Base-by-base conservation (phyloP, 64 coral and sea anemone species). In the Trachythela sp. region DNA sequence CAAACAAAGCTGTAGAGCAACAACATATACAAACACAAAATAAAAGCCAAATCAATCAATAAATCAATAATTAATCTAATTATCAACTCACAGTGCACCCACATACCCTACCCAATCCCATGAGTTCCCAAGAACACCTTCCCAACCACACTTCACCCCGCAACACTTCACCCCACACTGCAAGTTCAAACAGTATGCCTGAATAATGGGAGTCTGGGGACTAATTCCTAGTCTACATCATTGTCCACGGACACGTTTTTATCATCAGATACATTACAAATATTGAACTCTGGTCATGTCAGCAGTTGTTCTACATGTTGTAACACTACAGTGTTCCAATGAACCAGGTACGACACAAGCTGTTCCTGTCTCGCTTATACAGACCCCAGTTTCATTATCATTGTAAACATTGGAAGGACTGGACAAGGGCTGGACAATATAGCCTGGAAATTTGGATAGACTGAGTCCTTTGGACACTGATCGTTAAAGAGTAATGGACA, bases 311-410 rank as follows among this genome's bases (percentile, higher is more conserved):
- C 91, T 68, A 39, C 91, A 92, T 48, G 91, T 92, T 51, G 86
- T 92, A 11, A 92, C 91, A 33, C 38, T 94, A 2, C 92, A 88
- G 35, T 88, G 89, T 76, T 90, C 88, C 6, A 89, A 84, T n/a
- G 85, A 94, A 26, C 48, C 70, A 13, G 60, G 54, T 39, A 84
- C 89, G 8, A 48, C 88, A 24, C 92, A 94, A 29, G 88, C 92
- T 15, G 88, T 94, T 13, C 92, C 92, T 39, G 92, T 94, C 4
- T 90, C 92, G 4, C 51, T 94, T 8, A 94, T 94, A 39, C 92
- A 94, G 40, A 90, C 88, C 10, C 84, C 88, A 60, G 86, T 39
- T 39, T 80, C 75, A 18, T 36, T 80, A 30, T 37, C 75, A 18
- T 38, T 80, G 37, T 80, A 18, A 80, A 72, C n/a, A n/a, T n/a